Evolutionary conservation across 2,888 invertebrate species (phyloP), one percentile per base, ranked within the genome.

Genomic region (Anthophora plumipes): DNA sequence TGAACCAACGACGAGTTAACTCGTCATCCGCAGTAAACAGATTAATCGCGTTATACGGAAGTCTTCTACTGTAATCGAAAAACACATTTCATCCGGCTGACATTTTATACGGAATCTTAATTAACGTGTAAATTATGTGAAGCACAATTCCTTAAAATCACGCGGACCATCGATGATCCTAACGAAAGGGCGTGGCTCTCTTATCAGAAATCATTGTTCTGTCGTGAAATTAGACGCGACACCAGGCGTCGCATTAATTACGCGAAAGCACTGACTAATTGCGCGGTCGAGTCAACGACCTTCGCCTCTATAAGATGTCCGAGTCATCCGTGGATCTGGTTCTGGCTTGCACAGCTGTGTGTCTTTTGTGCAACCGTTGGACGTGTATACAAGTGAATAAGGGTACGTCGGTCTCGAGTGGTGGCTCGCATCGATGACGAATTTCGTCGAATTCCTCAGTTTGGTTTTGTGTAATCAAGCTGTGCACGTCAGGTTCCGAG

Each of bases 181-280:
- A 9, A 17, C 20, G 31, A 4, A 52, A 61, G 66, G 77, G 79
- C 46, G 66, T 67, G 61, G 73, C 70, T 39, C 14, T 25, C 55
- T 61, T 70, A 67, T 74, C 70, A 68, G 75, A 60, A 82, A 76
- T 72, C 64, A 59, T 68, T 46, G 72, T 43, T 41, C 17, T 14
- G 59, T 61, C 61, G 41, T 17, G n/a, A 37, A 63, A 75, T 75
- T 52, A 17, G 20, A 41, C 14, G 39, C 37, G 70, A 61, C 59
- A 57, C 70, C 39, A 37, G 46, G 22, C 37, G 46, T 52, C 50
- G 61, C 25, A 59, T 77, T 83, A 85, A 85, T 85, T 83, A 83
- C 66, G 70, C 69, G 72, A 83, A 75, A 69, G 67, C 69, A 77
- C 55, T 66, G 85, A 75, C 72, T 83, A 86, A 86, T 85, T 80